These are phyloP conservation scores for Agonum fuliginosum DNA, from an alignment of 2,888 invertebrate species.

Conservation along the genomic window DNA sequence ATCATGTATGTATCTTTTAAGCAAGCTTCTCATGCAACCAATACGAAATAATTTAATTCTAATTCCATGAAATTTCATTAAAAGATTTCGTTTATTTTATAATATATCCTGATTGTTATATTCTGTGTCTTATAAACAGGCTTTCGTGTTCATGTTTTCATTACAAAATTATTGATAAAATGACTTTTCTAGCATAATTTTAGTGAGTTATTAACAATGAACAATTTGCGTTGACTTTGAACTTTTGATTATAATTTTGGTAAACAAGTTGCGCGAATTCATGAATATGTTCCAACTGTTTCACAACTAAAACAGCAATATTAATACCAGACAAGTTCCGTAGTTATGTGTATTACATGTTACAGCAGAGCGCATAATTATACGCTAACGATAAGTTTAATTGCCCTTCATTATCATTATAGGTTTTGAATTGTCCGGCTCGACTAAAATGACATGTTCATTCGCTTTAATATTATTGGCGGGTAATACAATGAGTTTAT, in stretches of 20 bases:
- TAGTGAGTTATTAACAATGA: not conserved
- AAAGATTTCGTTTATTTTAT: no score
- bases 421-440: constrained; percentile 6
- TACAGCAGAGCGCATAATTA: constrained; percentile 12
- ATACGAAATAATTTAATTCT: no score
- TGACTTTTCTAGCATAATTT: not conserved
- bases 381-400: constrained; percentile 23
- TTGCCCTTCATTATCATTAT: constrained; percentile 15
- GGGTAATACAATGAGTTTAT: no score
- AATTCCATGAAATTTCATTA: no score
- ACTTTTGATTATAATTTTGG: not conserved
- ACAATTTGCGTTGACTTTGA: not conserved
- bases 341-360: constrained; percentile 17
- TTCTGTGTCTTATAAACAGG: no score
- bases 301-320: not conserved
- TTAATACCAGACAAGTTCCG: constrained; percentile 17
- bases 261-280: constrained; percentile 5
- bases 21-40: no score
- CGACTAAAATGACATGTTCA: not conserved
- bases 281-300: not conserved
- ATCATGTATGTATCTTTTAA: no score
- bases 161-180: no score
- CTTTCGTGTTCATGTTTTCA: no score
- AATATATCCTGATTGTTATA: no score
- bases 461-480: not conserved